These are phyloP conservation scores for Archegozetes longisetosus DNA, from an alignment of 1,140 invertebrate genomes.

Conservation along the genomic window DNA sequence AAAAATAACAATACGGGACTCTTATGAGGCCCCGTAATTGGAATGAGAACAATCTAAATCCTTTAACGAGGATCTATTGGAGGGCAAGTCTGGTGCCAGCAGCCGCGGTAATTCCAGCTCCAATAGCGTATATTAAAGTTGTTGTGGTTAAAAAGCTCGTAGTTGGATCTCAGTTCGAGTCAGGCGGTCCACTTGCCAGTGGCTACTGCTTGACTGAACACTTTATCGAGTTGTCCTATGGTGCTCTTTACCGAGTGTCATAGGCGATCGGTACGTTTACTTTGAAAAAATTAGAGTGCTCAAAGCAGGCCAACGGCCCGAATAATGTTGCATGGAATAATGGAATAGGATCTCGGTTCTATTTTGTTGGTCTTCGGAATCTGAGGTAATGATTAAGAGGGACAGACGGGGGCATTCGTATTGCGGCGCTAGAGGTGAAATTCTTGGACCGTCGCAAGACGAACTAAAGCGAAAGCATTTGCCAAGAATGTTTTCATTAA, in stretches of 20 bases:
- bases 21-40: conserved; percentile 59
- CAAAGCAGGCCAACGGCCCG: conserved; percentile 24
- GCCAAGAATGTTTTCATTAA: conserved; percentile 67
- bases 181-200: conserved; percentile 32
- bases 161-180: conserved; percentile 29
- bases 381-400: conserved; percentile 53
- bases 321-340: conserved; percentile 66
- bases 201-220: conserved; percentile 4
- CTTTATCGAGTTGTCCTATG: conserved; percentile 20
- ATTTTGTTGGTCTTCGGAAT: conserved; percentile 38
- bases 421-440: conserved; percentile 48
- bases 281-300: conserved; percentile 62
- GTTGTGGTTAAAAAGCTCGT: conserved; percentile 34
- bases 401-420: conserved; percentile 31
- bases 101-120: conserved; percentile 73
- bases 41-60: conserved; percentile 79
- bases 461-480: conserved; percentile 58
- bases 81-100: conserved; percentile 63
- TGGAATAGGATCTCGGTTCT: conserved; percentile 60
- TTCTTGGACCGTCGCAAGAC: conserved; percentile 59
- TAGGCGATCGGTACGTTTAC: conserved; percentile 37
- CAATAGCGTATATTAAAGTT: conserved; percentile 73
- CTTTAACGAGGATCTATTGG: conserved; percentile 68
- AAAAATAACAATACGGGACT: conserved; percentile 72
- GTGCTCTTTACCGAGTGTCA: conserved; percentile 31